Conservation (phyloP, 2,113 vertebrate genomes). For the Dryoscopus gambensis region DNA sequence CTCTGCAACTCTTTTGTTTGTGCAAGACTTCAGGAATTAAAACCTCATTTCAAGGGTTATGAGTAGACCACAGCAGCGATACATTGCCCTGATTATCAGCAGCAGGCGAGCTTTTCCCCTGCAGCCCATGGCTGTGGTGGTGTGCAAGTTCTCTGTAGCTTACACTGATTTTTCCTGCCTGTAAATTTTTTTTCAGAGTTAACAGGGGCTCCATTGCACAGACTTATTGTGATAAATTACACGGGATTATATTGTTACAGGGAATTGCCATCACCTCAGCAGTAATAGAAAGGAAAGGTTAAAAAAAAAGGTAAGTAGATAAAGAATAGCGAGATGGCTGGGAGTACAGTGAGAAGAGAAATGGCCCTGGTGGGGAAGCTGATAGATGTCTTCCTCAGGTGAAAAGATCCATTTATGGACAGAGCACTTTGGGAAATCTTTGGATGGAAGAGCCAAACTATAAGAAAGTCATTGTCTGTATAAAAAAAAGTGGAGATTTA, state of each 20-base stretch:
- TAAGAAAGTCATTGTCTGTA: neutral
- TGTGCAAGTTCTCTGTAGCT: neutral
- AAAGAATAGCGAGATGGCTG: neutral
- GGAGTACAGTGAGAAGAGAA: neutral
- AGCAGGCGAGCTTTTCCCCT: neutral
- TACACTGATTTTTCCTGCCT: neutral
- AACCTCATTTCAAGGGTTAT: conserved; percentile 49
- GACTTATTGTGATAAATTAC: neutral
- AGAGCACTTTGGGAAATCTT: neutral
- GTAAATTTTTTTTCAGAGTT: neutral
- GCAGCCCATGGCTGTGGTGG: neutral
- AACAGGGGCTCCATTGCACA: neutral
- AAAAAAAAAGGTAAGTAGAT: neutral
- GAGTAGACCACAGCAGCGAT: conserved; percentile 18
- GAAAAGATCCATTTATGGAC: neutral
- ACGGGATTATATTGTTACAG: conserved; percentile 29
- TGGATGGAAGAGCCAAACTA: neutral
- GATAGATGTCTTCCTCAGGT: conserved; percentile 20
- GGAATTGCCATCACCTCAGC: conserved; percentile 41
- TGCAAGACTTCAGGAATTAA: conserved; percentile 52
- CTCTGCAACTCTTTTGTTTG: conserved; percentile 31
- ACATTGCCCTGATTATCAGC: conserved; percentile 19
- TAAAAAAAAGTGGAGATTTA: neutral
- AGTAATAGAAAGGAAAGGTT: neutral
- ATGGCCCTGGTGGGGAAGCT: neutral